These are phyloP conservation scores for Corticium candelabrum DNA, from an alignment of 37 sponge, comb jelly and placozoan species.

Conservation along the genomic window DNA sequence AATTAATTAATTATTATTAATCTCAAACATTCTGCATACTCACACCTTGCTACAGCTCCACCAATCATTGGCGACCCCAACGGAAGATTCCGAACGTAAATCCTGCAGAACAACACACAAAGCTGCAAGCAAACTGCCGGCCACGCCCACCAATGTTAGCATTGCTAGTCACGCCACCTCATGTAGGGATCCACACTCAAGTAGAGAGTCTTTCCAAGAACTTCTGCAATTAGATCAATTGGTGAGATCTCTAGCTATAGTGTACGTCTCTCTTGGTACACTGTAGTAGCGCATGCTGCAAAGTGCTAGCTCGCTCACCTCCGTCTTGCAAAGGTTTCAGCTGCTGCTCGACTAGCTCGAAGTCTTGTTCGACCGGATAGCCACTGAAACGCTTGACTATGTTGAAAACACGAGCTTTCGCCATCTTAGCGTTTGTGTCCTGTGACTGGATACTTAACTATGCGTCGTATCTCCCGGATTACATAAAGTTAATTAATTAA, in stretches of 20 bases:
- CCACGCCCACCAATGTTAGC: too few relatives aligned
- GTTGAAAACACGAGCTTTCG: constrained; percentile 36
- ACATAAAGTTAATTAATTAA: too few relatives aligned
- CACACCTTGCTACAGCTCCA: constrained; percentile 70
- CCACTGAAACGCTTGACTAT: constrained; percentile 47
- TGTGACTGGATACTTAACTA: too few relatives aligned
- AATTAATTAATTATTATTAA: neutral
- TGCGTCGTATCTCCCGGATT: too few relatives aligned
- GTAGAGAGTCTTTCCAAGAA: constrained; percentile 53
- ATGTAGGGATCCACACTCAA: constrained; percentile 88
- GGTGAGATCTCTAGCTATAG: neutral
- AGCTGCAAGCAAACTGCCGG: too few relatives aligned
- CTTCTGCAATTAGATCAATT: constrained; percentile 28
- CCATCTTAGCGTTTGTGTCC: too few relatives aligned
- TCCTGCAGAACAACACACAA: too few relatives aligned
- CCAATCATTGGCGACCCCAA: constrained; percentile 58
- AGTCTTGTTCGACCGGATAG: constrained; percentile 46
- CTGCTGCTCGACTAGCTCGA: constrained; percentile 58
- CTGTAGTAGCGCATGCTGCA: too few relatives aligned
- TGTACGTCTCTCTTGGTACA: too few relatives aligned
- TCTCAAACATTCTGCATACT: neutral
- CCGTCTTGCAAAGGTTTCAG: constrained; percentile 73
- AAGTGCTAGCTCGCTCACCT: too few relatives aligned
- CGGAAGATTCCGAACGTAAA: neutral
- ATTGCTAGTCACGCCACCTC: too few relatives aligned